Evolutionary conservation across 2,113 vertebrate genomes (phyloP), one percentile per base, ranked within the genome.

Genomic region (Empidonax traillii): DNA sequence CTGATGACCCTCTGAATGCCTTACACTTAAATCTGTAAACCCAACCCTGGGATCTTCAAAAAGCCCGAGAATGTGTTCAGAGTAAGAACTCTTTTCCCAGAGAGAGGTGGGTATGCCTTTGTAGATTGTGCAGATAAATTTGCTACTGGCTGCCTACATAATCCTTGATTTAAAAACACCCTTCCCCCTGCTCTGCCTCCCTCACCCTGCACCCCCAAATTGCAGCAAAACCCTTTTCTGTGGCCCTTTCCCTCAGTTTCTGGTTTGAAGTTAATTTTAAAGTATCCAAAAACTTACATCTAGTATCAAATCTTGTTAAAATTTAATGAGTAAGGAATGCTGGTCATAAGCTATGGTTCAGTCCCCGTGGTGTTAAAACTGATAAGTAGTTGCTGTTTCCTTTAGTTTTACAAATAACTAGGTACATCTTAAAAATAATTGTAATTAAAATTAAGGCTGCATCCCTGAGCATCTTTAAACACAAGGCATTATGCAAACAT

Each of bases 111-210:
- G 8, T 79, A 31, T 62, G 10, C 41, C 53, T 37, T 39, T 91
- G 17, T 24, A 44, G 56, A n/a, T 14, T 21, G 15, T 65, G 37
- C 31, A 69, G 71, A 47, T 47, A n/a, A n/a, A 51, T 66, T 33
- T 51, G 8, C 44, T 76, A 17, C 49, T 85, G 75, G 16, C 46
- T 66, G 46, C 19, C 51, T 76, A 21, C 33, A 27, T 71, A 81
- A 63, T 61, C 28, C 10, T 18, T 55, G 23, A 43, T 51, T 78
- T 58, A 47, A 76, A 77, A 55, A 19, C 10, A 46, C 9, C 8
- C 55, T 61, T 24, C 15, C 9, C 16, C 12, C 4, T 9, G 5
- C 14, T 11, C 2, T 4, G 8, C 5, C 8, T 4, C 18, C 17
- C 37, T 16, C 25, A 51, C 12, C 25, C 37, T 18, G 17, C 20